Base-by-base conservation (phyloP, 2,888 invertebrate genomes). In the Chrysotoxum bicinctum region DNA sequence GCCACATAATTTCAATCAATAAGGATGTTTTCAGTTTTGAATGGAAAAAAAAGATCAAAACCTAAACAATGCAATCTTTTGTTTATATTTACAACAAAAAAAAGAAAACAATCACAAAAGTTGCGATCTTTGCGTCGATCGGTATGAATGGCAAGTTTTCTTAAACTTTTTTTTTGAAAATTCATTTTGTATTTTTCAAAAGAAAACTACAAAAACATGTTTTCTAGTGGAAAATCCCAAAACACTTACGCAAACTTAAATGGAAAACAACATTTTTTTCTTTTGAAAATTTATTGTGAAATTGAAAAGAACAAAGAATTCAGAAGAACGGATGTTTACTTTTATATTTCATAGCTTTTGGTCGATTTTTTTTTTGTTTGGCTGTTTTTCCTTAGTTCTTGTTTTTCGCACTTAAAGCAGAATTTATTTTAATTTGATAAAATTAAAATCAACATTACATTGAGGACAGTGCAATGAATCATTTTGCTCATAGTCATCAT, bases 201-300 rank as follows among this genome's bases (percentile, higher is more conserved):
- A 52, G 30, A 52, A 52, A 35, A 50, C 50, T 19, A n/a, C 14
- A 26, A 9, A 52, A 52, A n/a, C 8, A n/a, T 30, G 26, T n/a
- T 19, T 21, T 35, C 16, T 32, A 19, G 54, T 16, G 54, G 54
- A 56, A 56, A 56, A 56, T 19, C 19, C 10, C 16, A 52, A 52
- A 35, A 56, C 19, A 56, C 30, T 56, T 56, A 19, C 54, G 54
- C 32, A 56, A 56, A 32, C 54, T 56, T 56, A 56, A 56, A 32
- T 56, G 19, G 32, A 56, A 56, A 56, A 56, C 32, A 32, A 32
- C 14, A 19, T 30, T 32, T 32, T 32, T 32, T 2, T 56, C 9
- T n/a, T n/a, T 56, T 56, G 5, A 35, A 35, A 56, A 56, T 56
- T 56, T 12, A 52, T 52, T 26, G 52, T 35, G 56, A 56, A 56